Base-by-base conservation (phyloP, 2,888 invertebrate species). In the Harmothoe impar region DNA sequence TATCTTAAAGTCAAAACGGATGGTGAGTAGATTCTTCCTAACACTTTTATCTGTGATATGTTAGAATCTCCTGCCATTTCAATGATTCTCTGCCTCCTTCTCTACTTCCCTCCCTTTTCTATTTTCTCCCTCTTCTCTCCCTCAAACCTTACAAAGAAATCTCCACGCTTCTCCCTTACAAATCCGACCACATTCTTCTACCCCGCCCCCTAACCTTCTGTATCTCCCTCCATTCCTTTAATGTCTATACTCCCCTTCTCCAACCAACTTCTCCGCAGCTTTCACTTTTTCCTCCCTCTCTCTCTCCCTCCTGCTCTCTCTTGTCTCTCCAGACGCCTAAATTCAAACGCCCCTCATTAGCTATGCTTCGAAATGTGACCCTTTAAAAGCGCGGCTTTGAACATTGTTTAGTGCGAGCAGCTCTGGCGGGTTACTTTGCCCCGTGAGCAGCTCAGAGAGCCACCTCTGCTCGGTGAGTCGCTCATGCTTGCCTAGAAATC, bases 21-120 rank as follows among this genome's bases (percentile, higher is more conserved):
- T 84, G 62, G 52, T 90, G 62, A 43, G 43, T 84, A 43, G 72
- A 81, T 33, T 51, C 62, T 78, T 90, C 62, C 90, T 90, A 81
- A 43, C 78, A 54, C 68, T 90, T n/a, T 85, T 85, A 43, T 85
- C 85, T 54, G 43, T 56, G 33, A 29, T 31, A 20, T 62, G 35
- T 35, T 33, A 62, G 54, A 31, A 3, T 90, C 43, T 25, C 52
- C 51, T 62, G 81, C 0, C 56, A 10, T 31, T 7, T 25, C 54
- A 31, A 43, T 20, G 23, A 33, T 51, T 56, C 90, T 81, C 17
- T 92, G 90, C 90, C 92, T 92, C 78, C 91, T 91, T 5, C 92
- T 90, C 33, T 31, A 51, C 78, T 43, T 89, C 52, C 68, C 35
- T 43, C 43, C 7, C 51, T 68, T 20, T 12, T 86, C 62, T 15